These are phyloP conservation scores for Paraplagusia blochii DNA, from an alignment of 2,113 vertebrate species.

Conservation along the genomic window DNA sequence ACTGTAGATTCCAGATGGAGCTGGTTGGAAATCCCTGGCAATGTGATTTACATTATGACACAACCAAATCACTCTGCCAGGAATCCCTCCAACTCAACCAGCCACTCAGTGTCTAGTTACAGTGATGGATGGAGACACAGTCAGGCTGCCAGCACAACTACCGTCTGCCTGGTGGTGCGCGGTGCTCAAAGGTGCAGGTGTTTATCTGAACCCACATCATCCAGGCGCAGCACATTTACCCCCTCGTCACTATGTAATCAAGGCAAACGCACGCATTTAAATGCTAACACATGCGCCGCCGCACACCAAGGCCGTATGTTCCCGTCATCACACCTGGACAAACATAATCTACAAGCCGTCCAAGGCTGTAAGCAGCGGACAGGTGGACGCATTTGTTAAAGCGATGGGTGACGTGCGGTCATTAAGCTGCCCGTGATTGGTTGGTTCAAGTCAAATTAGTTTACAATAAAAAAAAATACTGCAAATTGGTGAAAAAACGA, in stretches of 20 bases:
- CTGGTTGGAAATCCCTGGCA: constrained; percentile 90
- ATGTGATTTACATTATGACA: constrained; percentile 84
- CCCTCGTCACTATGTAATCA: constrained; percentile 66
- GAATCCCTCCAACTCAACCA: constrained; percentile 82
- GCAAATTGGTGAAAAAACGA: no score
- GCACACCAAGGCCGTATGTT: constrained; percentile 18
- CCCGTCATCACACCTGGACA: constrained; percentile 65
- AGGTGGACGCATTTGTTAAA: constrained; percentile 16
- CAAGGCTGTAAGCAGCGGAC: constrained; percentile 3
- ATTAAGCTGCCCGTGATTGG: background rate
- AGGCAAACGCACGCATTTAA: constrained; percentile 31
- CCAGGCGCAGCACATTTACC: constrained; percentile 35
- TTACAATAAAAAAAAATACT: background rate
- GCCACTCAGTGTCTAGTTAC: constrained; percentile 26
- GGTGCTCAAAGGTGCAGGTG: constrained; percentile 39
- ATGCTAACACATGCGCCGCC: constrained; percentile 40
- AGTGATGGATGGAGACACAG: constrained; percentile 7
- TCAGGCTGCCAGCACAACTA: constrained; percentile 1
- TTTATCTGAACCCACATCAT: constrained; percentile 38
- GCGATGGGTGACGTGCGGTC: background rate
- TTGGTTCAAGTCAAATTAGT: background rate
- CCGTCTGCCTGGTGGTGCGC: background rate
- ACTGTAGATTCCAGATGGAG: constrained; percentile 47
- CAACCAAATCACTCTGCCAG: constrained; percentile 87
- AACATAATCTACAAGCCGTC: constrained; percentile 42